phyloP scores from a whole-genome alignment of 2,888 invertebrate genomes.

The Eupithecia tripunctaria region DNA sequence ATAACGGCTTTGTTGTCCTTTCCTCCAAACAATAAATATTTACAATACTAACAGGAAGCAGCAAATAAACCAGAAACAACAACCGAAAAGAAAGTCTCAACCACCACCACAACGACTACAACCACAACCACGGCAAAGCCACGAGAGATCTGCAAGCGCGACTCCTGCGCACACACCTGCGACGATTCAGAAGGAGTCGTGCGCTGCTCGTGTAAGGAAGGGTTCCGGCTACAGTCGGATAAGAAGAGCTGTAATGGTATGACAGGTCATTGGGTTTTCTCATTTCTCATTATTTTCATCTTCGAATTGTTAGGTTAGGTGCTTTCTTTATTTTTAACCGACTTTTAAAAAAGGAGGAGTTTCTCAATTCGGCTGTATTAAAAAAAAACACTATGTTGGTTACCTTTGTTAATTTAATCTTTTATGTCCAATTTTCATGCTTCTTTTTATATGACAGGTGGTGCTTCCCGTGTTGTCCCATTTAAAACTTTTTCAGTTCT shows the following conservation, averaged over 20 bases:
- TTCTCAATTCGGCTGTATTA: no score
- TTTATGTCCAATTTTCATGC: no score
- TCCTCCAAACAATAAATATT: not conserved
- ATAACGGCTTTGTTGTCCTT: not conserved
- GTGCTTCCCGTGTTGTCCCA: no score
- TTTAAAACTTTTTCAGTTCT: no score
- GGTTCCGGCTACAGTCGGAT: constrained; percentile 67
- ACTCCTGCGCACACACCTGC: constrained; percentile 72
- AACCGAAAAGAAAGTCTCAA: constrained; percentile 38
- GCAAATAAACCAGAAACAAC: constrained; percentile 57
- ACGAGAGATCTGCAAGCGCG: constrained; percentile 61
- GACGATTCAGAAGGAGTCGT: constrained; percentile 64
- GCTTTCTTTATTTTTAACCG: no score
- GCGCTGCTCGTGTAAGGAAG: constrained; percentile 65
- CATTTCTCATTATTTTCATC: not conserved
- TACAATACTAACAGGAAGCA: constrained; percentile 57
- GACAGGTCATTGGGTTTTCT: constrained; percentile 10
- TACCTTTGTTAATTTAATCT: no score
- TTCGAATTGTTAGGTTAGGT: no score
- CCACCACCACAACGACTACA: constrained; percentile 15
- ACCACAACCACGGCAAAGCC: constrained; percentile 35
- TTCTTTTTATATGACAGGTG: no score
- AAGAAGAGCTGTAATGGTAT: constrained; percentile 74
- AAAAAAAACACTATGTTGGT: no score
- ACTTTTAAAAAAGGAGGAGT: no score